Percentiles rank a stretch among this genome's conserved stretches.
phyloP scores from a whole-genome alignment of 2,113 vertebrate genomes.

The Malurus elegans region DNA sequence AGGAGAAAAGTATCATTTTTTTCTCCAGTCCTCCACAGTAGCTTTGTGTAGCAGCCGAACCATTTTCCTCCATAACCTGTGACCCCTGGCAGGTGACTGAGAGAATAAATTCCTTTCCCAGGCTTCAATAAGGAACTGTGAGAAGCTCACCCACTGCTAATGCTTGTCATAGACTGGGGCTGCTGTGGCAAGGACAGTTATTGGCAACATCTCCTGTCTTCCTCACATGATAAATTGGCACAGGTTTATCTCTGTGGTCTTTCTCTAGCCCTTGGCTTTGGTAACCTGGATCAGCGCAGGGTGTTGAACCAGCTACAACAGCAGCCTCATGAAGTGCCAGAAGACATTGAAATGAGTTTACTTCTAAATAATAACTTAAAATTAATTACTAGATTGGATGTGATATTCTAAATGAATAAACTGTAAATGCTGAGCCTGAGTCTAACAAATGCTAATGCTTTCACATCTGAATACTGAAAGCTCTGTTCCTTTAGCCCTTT shows the following conservation, averaged over 20 bases:
- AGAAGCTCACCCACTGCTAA: not conserved
- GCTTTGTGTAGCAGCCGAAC: not conserved
- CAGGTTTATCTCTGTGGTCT: not conserved
- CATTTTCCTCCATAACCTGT: not conserved
- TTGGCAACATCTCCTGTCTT: not conserved
- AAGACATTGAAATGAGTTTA: not conserved
- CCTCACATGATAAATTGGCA: not conserved
- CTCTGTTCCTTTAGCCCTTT: not conserved
- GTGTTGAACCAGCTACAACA: not conserved
- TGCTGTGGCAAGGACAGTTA: not conserved
- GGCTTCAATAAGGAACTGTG: not conserved
- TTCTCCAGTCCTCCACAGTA: not conserved
- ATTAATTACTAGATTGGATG: not conserved
- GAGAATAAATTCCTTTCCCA: not conserved
- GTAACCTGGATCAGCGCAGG: not conserved
- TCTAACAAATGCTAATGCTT: not conserved
- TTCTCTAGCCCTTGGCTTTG: constrained; percentile 9
- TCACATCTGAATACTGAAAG: not conserved
- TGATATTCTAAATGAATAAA: not conserved
- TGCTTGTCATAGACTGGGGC: not conserved
- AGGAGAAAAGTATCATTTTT: not conserved
- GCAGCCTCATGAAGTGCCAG: constrained; percentile 6
- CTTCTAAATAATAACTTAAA: not conserved
- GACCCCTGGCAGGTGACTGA: not conserved
- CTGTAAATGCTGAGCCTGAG: not conserved